These are phyloP conservation scores for Aphodius granarius DNA, from an alignment of 2,888 invertebrate genomes.

Conservation along the genomic window DNA sequence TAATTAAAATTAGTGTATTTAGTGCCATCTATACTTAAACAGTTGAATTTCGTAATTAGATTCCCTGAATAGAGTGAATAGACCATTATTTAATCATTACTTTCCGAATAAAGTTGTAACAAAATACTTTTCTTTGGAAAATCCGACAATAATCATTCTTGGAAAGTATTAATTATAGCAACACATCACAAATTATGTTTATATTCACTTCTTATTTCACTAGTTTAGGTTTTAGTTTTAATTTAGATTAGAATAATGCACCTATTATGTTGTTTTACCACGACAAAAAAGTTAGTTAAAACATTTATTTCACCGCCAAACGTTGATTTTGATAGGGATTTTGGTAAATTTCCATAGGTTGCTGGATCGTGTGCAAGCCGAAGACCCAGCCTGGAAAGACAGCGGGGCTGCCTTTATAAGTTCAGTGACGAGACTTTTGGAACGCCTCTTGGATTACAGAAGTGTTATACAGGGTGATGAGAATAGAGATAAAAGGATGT, in stretches of 20 bases:
- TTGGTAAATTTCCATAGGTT: constrained; percentile 59
- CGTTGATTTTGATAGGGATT: too few species aligned
- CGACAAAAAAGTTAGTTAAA: neutral
- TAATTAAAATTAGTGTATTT: neutral
- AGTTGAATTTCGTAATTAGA: too few species aligned
- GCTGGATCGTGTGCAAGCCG: constrained; percentile 80
- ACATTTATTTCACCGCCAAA: neutral
- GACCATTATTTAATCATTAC: neutral
- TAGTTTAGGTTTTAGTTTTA: neutral
- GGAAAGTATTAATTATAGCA: neutral
- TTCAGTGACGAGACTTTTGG: constrained; percentile 86
- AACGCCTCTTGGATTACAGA: constrained; percentile 89
- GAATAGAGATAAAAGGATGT: constrained; percentile 93
- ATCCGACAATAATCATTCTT: neutral
- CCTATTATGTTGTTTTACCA: neutral
- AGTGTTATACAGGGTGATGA: constrained; percentile 95
- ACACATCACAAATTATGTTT: neutral
- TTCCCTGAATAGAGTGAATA: too few species aligned
- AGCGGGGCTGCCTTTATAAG: constrained; percentile 91
- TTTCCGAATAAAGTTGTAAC: neutral
- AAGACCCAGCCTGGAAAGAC: constrained; percentile 87
- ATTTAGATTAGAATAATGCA: constrained; percentile 9
- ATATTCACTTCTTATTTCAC: neutral
- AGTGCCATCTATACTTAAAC: too few species aligned
- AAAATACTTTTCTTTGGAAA: neutral